Percentiles rank a stretch among this genome's conserved stretches.
Evolutionary conservation across 1,140 invertebrate species (phyloP).

Genomic region (Neuroterus valhalla): DNA sequence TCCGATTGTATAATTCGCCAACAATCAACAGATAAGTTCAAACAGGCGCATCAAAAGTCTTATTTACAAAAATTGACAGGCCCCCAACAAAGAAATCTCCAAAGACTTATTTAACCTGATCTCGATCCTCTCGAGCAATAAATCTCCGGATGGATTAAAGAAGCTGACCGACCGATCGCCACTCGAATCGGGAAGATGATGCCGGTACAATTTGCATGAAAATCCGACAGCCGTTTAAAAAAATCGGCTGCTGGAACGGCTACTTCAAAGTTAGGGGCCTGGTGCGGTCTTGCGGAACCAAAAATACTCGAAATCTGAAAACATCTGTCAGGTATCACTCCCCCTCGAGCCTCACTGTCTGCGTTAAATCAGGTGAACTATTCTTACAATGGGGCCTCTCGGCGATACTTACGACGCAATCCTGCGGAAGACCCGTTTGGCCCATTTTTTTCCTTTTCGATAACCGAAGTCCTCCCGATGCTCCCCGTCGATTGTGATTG

Average conservation of each 20-base stretch:
- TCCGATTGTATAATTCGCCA: too few relatives aligned
- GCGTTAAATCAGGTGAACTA: conserved; percentile 71
- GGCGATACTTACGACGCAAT: conserved; percentile 30
- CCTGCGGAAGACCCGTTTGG: conserved; percentile 35
- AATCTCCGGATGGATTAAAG: conserved; percentile 17
- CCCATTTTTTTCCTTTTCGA: conserved; percentile 36
- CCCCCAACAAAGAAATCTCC: conserved; percentile 8
- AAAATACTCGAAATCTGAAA: conserved; percentile 62
- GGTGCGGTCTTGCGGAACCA: conserved; percentile 61
- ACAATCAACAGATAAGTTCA: too few relatives aligned
- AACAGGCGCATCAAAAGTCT: too few relatives aligned
- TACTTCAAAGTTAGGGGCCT: conserved; percentile 62
- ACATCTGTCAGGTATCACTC: conserved; percentile 75
- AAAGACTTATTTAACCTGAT: background rate
- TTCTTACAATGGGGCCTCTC: conserved; percentile 43
- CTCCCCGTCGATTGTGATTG: conserved; percentile 15
- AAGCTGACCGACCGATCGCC: conserved; percentile 10
- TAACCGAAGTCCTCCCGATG: conserved; percentile 20
- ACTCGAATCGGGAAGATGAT: background rate
- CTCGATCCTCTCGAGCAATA: conserved; percentile 1
- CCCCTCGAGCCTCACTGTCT: conserved; percentile 60
- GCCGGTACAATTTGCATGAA: conserved; percentile 30
- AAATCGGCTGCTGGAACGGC: conserved; percentile 52
- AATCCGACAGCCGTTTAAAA: conserved; percentile 48
- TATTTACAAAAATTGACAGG: background rate